Evolutionary conservation across 2,113 vertebrate species (phyloP).

Genomic region (Sialia sialis): DNA sequence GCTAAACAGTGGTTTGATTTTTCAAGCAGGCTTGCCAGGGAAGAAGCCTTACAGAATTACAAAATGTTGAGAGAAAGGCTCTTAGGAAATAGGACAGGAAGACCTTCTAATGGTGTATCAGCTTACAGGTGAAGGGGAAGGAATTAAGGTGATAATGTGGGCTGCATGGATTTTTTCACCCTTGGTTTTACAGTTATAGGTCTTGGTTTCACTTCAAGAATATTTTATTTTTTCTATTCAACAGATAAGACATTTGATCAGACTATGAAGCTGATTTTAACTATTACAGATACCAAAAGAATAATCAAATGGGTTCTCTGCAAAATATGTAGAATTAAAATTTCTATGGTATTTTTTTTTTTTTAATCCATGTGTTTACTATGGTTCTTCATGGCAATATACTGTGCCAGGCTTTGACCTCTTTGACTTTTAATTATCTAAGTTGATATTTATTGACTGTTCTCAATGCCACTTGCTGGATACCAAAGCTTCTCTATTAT

Average conservation of each 20-base stretch:
- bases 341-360: not conserved
- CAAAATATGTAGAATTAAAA: not conserved
- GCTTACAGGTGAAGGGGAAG: not conserved
- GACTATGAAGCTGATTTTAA: not conserved
- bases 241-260: not conserved
- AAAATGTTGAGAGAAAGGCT: not conserved
- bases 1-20: not conserved
- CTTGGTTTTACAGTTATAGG: not conserved
- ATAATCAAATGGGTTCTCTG: not conserved
- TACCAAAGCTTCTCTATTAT: not conserved
- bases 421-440: not conserved
- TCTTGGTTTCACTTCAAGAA: not conserved
- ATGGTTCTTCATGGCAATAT: not conserved
- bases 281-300: not conserved
- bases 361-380: not conserved
- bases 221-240: not conserved
- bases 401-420: not conserved
- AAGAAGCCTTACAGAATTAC: not conserved
- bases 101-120: not conserved
- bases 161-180: not conserved
- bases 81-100: not conserved
- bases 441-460: not conserved
- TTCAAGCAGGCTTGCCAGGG: not conserved
- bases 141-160: not conserved
- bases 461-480: not conserved